Evolutionary conservation across 2,797 vertebrate species (phyloP), one percentile per base, ranked within the genome.

Genomic region (Siniperca scherzeri): DNA sequence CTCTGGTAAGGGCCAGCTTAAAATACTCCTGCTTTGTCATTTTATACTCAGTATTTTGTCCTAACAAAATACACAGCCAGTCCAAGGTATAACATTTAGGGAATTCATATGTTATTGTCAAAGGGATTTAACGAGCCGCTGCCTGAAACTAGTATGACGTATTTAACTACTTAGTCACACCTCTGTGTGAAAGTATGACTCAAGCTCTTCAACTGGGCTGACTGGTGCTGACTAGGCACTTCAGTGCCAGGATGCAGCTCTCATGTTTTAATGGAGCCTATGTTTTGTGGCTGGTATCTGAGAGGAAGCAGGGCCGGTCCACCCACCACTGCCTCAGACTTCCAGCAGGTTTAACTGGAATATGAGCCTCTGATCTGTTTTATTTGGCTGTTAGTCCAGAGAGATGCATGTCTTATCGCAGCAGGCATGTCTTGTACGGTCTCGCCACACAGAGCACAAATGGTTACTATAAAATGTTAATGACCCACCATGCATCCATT

Each of bases 1-100:
- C 97, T 99, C 95, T 97, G 97, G 99, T 99, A 96, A 97, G 92
- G 86, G 66, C 81, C 83, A 62, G 68, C 82, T 85, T 65, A 46
- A 66, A 89, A 87, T 70, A 74, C 74, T 67, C 46, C 69, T 25
- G 67, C 74, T 79, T 83, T 82, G 77, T 87, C 74, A 84, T 77
- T 86, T 86, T 50, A 50, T 33, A n/a, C 61, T 66, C 67, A 1
- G 14, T 71, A 7, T 48, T 82, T 74, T 69, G 38, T 78, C 44
- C 48, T 30, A 70, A 68, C 46, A 66, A 36, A 36, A 36, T 36
- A 36, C 19, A 0, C 48, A 30, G 70, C 21, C 56, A 38, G 62
- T 38, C 33, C 8, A 7, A 36, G 17, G 36, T 14, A 12, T 52
- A 74, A 65, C 72, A 50, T 87, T 82, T 65, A 30, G 57, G 80